Evolutionary conservation across 2,888 invertebrate species (phyloP).

Genomic region (Parnassius smintheus): DNA sequence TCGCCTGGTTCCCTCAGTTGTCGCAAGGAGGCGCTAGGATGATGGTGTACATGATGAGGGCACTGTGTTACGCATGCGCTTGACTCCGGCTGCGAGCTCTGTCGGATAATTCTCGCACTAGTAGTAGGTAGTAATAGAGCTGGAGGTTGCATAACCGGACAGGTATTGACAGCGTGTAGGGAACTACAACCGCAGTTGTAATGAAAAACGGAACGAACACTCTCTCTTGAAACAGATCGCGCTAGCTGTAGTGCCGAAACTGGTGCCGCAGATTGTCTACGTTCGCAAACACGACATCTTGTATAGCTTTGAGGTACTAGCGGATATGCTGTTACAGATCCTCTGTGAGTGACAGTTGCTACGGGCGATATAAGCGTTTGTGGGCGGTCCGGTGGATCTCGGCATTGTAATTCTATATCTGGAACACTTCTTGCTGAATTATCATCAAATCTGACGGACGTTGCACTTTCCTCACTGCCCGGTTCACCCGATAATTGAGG

Average conservation of each 20-base stretch:
- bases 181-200: constrained; percentile 82
- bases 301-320: constrained; percentile 84
- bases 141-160: constrained; percentile 85
- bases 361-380: constrained; percentile 79
- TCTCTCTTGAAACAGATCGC: constrained; percentile 92
- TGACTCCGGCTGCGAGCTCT: constrained; percentile 93
- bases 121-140: constrained; percentile 87
- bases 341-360: constrained; percentile 81
- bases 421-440: constrained; percentile 88
- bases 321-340: constrained; percentile 84
- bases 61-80: constrained; percentile 84
- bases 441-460: constrained; percentile 84
- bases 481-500: constrained; percentile 86
- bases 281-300: constrained; percentile 86
- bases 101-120: constrained; percentile 91
- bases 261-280: constrained; percentile 90
- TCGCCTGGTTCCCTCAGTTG: constrained; percentile 91
- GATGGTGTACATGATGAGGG: constrained; percentile 84
- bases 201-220: constrained; percentile 87
- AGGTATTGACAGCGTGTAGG: constrained; percentile 81
- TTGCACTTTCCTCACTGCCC: constrained; percentile 88
- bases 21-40: constrained; percentile 92
- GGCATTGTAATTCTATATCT: constrained; percentile 90
- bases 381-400: constrained; percentile 79
- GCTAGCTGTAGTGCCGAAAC: constrained; percentile 88